phyloP scores from a whole-genome alignment of 2,113 vertebrate genomes.

The Lethenteron reissneri region DNA sequence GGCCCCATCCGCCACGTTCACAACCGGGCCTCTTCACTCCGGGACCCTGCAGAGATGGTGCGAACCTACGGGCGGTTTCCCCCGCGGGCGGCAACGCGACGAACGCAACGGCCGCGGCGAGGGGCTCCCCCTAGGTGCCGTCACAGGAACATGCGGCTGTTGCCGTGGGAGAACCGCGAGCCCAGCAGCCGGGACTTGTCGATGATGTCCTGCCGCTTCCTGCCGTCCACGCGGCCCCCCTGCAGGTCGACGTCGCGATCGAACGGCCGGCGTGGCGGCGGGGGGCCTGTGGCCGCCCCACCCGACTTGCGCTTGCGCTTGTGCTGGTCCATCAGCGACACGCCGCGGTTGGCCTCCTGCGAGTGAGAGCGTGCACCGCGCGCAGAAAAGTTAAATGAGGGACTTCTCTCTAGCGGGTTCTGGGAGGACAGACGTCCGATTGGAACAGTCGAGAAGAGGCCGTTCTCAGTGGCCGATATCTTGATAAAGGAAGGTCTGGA shows the following conservation, averaged over 20 bases:
- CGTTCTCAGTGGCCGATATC: too few relatives aligned
- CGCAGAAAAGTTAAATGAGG: not conserved
- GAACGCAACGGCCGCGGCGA: too few relatives aligned
- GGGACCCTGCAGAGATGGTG: too few relatives aligned
- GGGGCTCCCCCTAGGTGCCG: too few relatives aligned
- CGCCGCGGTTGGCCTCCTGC: not conserved
- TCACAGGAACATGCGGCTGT: not conserved
- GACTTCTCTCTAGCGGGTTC: not conserved
- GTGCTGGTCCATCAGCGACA: not conserved
- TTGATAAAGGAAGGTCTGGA: too few relatives aligned
- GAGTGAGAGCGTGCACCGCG: not conserved
- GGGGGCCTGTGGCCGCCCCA: not conserved
- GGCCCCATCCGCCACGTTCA: too few relatives aligned
- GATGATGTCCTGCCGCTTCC: not conserved
- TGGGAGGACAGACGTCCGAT: too few relatives aligned
- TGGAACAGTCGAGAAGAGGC: too few relatives aligned
- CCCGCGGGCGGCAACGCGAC: too few relatives aligned
- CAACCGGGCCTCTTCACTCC: too few relatives aligned
- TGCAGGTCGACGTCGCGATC: not conserved
- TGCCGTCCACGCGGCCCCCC: not conserved
- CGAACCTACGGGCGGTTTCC: too few relatives aligned
- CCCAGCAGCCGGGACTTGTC: not conserved
- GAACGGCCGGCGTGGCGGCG: not conserved
- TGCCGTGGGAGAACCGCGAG: not conserved
- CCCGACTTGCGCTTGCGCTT: not conserved